Base-by-base conservation (phyloP, 2,888 invertebrate species). In the Sphaerophoria taeniata region DNA sequence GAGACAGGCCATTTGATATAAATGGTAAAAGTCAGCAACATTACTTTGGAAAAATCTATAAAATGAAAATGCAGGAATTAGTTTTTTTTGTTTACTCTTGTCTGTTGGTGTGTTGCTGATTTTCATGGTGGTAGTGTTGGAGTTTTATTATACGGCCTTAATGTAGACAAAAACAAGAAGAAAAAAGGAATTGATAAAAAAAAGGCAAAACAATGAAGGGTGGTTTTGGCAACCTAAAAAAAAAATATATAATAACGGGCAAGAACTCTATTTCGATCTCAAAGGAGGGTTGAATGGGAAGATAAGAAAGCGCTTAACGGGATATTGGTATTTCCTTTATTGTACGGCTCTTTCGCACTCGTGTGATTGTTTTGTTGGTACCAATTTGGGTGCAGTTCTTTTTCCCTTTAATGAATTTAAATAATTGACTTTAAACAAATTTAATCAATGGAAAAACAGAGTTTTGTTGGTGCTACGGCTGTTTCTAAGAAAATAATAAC, bases 21-120 rank as follows among this genome's bases (percentile, higher is more conserved):
- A 67, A 84, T 79, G 80, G 67, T 51, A 76, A 84, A 84, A 84
- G 84, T 84, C 84, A 84, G 84, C 79, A 76, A 72, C 84, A 76
- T 84, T 84, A 84, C 84, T 84, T 69, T 34, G 67, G 79, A 72
- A 84, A 84, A 84, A 84, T 84, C 79, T 69, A 84, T 84, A 84
- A 84, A 84, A 84, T 80, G 79, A 58, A 60, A 73, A 76, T 79
- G 79, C 79, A 84, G 69, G 79, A 75, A 79, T 47, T 63, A 33
- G 63, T 67, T 70, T 67, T 56, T 69, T 34, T 72, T 36, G n/a
- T 60, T 55, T 45, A 36, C 49, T 39, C 24, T 24, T 24, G 24
- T 24, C 24, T 24, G 24, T 24, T 24, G 24, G 11, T 56, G 12
- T 43, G 16, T 49, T 12, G 14, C 49, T 33, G 34, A 24, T 24